Conservation (phyloP, 2,888 invertebrate genomes). For the Clostera curtula region DNA sequence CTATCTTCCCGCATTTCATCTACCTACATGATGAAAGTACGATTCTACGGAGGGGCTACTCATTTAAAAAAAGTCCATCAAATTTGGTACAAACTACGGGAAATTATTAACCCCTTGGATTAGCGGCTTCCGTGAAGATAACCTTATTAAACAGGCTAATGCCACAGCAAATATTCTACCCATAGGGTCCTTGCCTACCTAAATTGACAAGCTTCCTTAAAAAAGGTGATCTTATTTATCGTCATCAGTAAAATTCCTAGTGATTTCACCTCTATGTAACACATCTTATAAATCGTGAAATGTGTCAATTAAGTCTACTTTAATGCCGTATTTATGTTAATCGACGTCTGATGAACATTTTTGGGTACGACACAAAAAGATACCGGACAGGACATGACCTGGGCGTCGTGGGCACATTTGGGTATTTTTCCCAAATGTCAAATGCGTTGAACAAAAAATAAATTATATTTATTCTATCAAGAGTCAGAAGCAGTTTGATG, state of each 20-base stretch:
- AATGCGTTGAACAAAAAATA: constrained; percentile 20
- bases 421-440: constrained; percentile 39
- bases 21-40: no score
- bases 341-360: constrained; percentile 48
- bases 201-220: constrained; percentile 33
- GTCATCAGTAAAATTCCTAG: constrained; percentile 29
- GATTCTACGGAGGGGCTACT: no score
- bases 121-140: no score
- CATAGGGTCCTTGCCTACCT: constrained; percentile 15
- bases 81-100: no score
- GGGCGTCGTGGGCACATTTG: constrained; percentile 39
- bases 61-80: no score
- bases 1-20: no score
- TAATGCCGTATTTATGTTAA: constrained; percentile 72
- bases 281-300: constrained; percentile 64
- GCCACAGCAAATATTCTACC: constrained; percentile 5
- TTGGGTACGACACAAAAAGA: constrained; percentile 48
- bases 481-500: no score
- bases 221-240: constrained; percentile 30
- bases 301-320: constrained; percentile 70
- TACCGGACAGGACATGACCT: constrained; percentile 40
- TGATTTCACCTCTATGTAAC: constrained; percentile 45
- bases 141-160: no score
- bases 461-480: no score
- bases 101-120: no score